Conservation (phyloP, 2,797 vertebrate species). For the Darevskia nairensis region DNA sequence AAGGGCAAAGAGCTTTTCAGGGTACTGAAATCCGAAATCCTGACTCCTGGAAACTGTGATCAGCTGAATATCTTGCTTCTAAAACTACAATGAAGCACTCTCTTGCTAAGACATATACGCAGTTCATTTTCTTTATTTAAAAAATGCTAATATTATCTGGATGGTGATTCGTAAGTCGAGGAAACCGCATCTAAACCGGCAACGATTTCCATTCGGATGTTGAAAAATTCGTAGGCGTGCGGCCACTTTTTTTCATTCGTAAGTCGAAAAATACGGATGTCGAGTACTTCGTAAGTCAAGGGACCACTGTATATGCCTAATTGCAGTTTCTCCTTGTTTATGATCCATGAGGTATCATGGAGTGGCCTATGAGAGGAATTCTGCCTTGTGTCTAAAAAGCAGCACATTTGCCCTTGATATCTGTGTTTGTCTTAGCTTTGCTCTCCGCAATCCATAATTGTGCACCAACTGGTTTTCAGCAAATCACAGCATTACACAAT, state of each 20-base stretch:
- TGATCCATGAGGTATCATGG: neutral
- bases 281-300: no score
- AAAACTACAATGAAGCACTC: neutral
- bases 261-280: no score
- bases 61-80: no score
- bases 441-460: neutral
- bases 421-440: neutral
- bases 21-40: neutral
- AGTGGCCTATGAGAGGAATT: neutral
- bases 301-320: neutral
- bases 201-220: no score
- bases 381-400: neutral
- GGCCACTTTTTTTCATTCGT: no score
- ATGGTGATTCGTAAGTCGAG: neutral
- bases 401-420: neutral
- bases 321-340: neutral
- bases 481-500: neutral
- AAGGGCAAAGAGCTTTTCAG: neutral
- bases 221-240: no score
- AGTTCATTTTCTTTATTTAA: neutral
- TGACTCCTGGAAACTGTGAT: neutral
- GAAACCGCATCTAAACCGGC: no score
- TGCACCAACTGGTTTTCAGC: neutral
- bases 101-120: neutral
- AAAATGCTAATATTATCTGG: neutral